Conservation (phyloP, 30 jellyfish, hydroid and myxozoan genomes). For the Hydra vulgaris region DNA sequence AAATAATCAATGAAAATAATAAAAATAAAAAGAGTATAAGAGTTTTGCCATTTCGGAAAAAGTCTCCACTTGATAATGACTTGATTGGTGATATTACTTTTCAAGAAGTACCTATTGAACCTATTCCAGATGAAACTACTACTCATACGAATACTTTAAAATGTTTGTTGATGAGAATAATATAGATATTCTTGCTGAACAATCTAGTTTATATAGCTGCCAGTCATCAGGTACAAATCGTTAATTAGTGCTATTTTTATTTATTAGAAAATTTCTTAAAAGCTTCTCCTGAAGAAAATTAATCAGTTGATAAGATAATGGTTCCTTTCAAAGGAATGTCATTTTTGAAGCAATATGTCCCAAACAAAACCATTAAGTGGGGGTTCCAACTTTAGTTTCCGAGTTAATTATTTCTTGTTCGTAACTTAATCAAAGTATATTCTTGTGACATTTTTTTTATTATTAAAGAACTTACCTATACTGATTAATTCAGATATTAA, state of each 20-base stretch:
- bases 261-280: constrained; percentile 8
- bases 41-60: neutral
- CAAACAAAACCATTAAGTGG: constrained; percentile 27
- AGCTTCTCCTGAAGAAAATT: constrained; percentile 26
- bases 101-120: constrained; percentile 7
- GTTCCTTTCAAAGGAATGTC: constrained; percentile 29
- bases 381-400: constrained; percentile 20
- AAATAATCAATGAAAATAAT: neutral
- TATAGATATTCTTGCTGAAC: constrained; percentile 5
- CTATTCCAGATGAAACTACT: constrained; percentile 2
- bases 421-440: too few relatives aligned
- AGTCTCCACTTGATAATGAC: neutral
- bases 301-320: constrained; percentile 31
- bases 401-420: too few relatives aligned
- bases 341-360: constrained; percentile 11
- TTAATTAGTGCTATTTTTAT: constrained; percentile 23
- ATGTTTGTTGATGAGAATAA: constrained; percentile 15
- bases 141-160: constrained; percentile 23
- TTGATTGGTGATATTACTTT: constrained; percentile 7
- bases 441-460: too few relatives aligned
- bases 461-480: too few relatives aligned
- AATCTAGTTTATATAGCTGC: neutral
- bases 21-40: neutral
- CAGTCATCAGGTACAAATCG: constrained; percentile 17
- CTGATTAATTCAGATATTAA: too few relatives aligned